These are phyloP conservation scores for Papilio xuthus DNA, from an alignment of 1,140 invertebrate species.

Conservation along the genomic window DNA sequence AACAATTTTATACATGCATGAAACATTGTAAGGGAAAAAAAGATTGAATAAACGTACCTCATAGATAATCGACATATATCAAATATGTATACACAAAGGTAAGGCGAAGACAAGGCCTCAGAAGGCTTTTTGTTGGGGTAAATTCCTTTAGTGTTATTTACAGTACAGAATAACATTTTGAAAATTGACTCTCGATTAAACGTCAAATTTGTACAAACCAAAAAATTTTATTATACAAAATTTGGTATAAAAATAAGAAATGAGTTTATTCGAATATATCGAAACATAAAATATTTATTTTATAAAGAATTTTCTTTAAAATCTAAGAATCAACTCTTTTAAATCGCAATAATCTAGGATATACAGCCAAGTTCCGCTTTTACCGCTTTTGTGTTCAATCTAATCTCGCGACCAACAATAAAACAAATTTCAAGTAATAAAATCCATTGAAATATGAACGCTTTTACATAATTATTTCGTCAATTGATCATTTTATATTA, in stretches of 20 bases:
- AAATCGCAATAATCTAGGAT: neutral
- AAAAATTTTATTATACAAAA: too few relatives aligned
- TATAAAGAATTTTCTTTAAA: neutral
- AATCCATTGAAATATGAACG: neutral
- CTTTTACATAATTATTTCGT: neutral
- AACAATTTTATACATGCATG: neutral
- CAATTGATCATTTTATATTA: neutral
- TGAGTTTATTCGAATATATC: too few relatives aligned
- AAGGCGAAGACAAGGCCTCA: too few relatives aligned
- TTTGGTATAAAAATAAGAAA: too few relatives aligned
- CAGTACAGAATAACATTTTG: too few relatives aligned
- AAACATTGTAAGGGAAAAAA: neutral
- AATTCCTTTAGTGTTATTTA: too few relatives aligned
- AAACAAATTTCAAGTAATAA: too few relatives aligned
- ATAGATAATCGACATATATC: too few relatives aligned
- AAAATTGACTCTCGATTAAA: too few relatives aligned
- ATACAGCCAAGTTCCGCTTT: neutral
- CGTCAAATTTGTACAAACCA: too few relatives aligned
- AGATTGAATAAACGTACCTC: neutral
- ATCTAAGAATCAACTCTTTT: neutral
- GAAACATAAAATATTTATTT: neutral
- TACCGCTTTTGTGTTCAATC: conserved; percentile 1
- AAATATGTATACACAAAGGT: too few relatives aligned
- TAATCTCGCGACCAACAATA: neutral
- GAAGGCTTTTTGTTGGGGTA: too few relatives aligned